Base-by-base conservation (phyloP, 2,888 invertebrate genomes). In the Hipparchia sbordonii region DNA sequence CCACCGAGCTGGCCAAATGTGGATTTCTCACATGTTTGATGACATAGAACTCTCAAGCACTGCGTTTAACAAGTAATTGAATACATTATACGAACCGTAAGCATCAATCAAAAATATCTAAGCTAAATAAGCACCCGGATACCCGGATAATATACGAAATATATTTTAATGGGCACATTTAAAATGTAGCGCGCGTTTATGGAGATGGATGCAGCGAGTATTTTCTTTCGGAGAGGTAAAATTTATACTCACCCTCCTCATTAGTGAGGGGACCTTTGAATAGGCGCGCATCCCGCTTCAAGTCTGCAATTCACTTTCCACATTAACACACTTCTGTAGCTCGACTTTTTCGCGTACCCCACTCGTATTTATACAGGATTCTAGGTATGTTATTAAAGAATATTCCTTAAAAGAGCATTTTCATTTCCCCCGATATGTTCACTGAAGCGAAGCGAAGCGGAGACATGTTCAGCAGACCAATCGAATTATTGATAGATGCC, bases 241-340 rank as follows among this genome's bases (percentile, higher is more conserved):
- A 78, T 78, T 80, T 79, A 74, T 74, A 72, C 76, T 77, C 75
- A 69, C 79, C 77, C 77, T 77, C 77, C 81, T 81, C 82, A 81
- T 81, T 81, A 81, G 78, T 71, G 76, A 74, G 76, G 76, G 67
- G 56, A 77, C 76, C 79, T 80, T 79, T 80, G 79, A 81, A 81
- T 79, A 72, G 72, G 75, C 73, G 79, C 76, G 80, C 80, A 79
- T 81, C 79, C 79, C 77, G 74, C 57, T 67, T 75, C 75, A 75
- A 75, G 77, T 74, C 77, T 78, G 79, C 77, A 79, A 78, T 80
- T 78, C 79, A 79, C 80, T 78, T 79, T 76, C 48, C 48, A 71
- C 76, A 77, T 80, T 78, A 77, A 74, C 76, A 75, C 77, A 74
- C 74, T 77, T 76, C 52, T 65, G 65, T 65, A 52, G 51, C 51